Evolutionary conservation across 1,140 invertebrate species (phyloP).

Genomic region (Drosophila willistoni): DNA sequence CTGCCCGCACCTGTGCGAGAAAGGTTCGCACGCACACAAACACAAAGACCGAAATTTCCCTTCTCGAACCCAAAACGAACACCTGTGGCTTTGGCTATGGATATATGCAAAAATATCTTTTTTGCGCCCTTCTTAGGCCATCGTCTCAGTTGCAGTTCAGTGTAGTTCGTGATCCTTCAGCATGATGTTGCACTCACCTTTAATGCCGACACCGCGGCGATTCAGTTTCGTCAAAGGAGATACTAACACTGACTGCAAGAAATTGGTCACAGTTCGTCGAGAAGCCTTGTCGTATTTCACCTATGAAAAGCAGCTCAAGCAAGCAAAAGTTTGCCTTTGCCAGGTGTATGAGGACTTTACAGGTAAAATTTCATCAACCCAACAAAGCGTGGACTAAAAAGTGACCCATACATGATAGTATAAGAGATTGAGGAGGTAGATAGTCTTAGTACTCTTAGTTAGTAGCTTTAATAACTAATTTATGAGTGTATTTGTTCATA

Average conservation of each 20-base stretch:
- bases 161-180: constrained; percentile 45
- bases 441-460: no score
- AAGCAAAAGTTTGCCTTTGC: constrained; percentile 48
- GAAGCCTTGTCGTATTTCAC: constrained; percentile 65
- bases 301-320: constrained; percentile 58
- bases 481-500: no score
- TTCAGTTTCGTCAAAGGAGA: constrained; percentile 21
- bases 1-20: constrained; percentile 53
- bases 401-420: no score
- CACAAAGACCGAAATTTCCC: not conserved
- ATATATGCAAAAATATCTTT: constrained; percentile 33
- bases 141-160: constrained; percentile 57
- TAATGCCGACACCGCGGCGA: constrained; percentile 11
- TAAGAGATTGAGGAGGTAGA: no score
- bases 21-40: not conserved
- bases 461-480: no score
- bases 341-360: constrained; percentile 75
- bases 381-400: not conserved
- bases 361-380: constrained; percentile 44
- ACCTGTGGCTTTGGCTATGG: constrained; percentile 61
- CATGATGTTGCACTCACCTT: constrained; percentile 61
- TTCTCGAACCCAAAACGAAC: constrained; percentile 1
- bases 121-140: constrained; percentile 2
- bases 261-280: constrained; percentile 61
- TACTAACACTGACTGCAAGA: constrained; percentile 28